Base-by-base conservation (phyloP, 2,113 vertebrate genomes). In the Leptobrachium leishanense region DNA sequence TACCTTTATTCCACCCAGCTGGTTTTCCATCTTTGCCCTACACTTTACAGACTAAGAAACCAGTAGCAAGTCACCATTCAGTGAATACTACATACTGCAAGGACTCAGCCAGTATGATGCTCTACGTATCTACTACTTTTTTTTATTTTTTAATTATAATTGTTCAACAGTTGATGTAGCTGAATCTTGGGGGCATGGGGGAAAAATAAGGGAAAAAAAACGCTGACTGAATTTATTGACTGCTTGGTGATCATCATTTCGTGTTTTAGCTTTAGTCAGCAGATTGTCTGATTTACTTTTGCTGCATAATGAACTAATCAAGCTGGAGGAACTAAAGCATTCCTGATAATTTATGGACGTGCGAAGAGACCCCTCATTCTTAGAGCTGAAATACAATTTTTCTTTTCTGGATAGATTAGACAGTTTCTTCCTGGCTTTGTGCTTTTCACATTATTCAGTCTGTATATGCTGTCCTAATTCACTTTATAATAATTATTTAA, bases 211-310 rank as follows among this genome's bases (percentile, higher is more conserved):
- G n/a, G 43, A 11, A 2, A 40, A 31, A 68, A 42, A 31, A 39
- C 44, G 77, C 63, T 73, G 70, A 65, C 62, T 13, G 46, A 54
- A 54, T 55, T 53, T 55, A 72, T 53, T 54, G 31, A 79, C 44
- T 63, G 76, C 20, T 59, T 68, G 65, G 42, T 50, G 46, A 64
- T 43, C 66, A 64, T 43, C 66, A 79, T 53, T 67, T 8, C 66
- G 41, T 67, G 65, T 12, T 46, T 79, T 31, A 53, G 63, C 74
- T 20, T 75, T n/a, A 73, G 62, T 79, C 77, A 79, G 70, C 77
- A 73, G 42, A 73, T 66, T 11, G 43, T 55, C n/a, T 40, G 46
- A 79, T 73, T 73, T 42, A 54, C 50, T 9, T 53, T 66, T 72
- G 39, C 20, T 67, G 70, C 70, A 73, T 67, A 59, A 73, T 73